Evolutionary conservation across 2,113 vertebrate genomes (phyloP), one percentile per base, ranked within the genome.

Genomic region (Albula goreensis): DNA sequence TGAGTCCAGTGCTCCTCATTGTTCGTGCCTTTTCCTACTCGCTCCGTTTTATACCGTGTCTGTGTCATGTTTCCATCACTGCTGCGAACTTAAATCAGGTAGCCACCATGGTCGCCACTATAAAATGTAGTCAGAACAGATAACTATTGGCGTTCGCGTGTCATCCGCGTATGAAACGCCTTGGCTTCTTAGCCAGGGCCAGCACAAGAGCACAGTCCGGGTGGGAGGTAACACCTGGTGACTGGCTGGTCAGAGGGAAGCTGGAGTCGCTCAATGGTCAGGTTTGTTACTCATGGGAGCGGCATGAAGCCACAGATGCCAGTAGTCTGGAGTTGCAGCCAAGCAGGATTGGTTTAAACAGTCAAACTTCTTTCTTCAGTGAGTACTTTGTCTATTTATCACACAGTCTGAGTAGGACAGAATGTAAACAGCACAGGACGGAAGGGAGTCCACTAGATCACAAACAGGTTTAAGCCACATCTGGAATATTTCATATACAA

Each of bases 1-100:
- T 31, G 5, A 74, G 22, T 2, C 82, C 51, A 57, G n/a, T 56
- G 31, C 51, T 81, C 52, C 57, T 77, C 87, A 49, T 83, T 60
- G 79, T 85, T 50, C 77, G 41, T 87, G 60, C 86, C 66, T 89
- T 81, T 80, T 60, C 15, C 31, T 80, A 82, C 56, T 82, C 82
- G 17, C 77, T 86, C 57, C 82, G 78, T 86, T 90, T 88, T 90
- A 89, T 90, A 84, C 88, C 83, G 60, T 90, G 84, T 86, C 87
- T 91, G 87, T 91, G 90, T 91, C 89, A 66, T 83, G 82, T 90
- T 87, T 88, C 85, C 87, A 90, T 91, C 88, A 87, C 87, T 88
- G 86, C 89, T 85, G 51, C 87, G 88, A 87, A 90, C 87, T 87
- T 81, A 88, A 88, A 88, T 87, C 80, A 85, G 56, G 85, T 80